phyloP scores from a whole-genome alignment of 2,113 vertebrate genomes.

The Protobothrops mucrosquamatus region DNA sequence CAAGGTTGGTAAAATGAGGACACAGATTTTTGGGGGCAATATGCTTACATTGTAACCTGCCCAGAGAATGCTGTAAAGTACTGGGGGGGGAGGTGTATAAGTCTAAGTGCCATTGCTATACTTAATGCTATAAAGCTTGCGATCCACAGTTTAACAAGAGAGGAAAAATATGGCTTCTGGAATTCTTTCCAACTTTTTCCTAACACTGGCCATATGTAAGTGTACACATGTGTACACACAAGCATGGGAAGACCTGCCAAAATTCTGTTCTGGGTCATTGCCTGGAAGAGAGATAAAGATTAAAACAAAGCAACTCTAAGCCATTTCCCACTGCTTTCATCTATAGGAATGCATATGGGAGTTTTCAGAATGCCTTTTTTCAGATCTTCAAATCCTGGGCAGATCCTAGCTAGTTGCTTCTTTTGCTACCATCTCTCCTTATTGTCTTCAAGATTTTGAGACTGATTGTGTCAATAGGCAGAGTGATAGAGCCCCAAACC shows the following conservation, averaged over 20 bases:
- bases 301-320: not conserved
- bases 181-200: not conserved
- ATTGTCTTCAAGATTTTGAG: not conserved
- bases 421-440: not conserved
- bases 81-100: rapidly evolving
- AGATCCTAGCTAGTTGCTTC: not conserved
- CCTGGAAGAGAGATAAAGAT: not conserved
- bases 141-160: not conserved
- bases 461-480: not conserved
- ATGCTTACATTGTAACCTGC: not conserved
- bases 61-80: not conserved
- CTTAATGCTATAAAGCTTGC: not conserved
- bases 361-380: not conserved
- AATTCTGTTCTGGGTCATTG: not conserved
- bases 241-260: not conserved
- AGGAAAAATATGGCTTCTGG: not conserved
- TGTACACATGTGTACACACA: not conserved
- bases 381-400: not conserved
- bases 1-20: not conserved
- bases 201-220: not conserved
- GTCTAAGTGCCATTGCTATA: not conserved
- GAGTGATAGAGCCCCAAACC: not conserved
- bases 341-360: not conserved
- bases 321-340: not conserved
- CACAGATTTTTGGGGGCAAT: not conserved